Evolutionary conservation across 2,113 vertebrate species (phyloP), one percentile per base, ranked within the genome.

Genomic region (Archilochus colubris): DNA sequence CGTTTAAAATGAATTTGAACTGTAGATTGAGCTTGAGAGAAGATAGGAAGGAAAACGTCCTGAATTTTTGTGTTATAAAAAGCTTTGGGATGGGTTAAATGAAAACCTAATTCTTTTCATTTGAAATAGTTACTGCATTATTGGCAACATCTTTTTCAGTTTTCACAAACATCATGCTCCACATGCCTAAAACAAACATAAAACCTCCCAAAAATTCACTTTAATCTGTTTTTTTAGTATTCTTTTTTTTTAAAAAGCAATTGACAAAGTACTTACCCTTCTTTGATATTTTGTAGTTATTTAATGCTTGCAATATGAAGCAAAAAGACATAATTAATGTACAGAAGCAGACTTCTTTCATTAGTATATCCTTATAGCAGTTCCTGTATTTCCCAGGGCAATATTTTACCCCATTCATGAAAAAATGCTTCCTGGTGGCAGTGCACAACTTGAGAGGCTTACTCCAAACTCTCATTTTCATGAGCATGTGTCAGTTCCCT

Each of bases 361-460:
- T 93, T 93, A 94, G 59, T 46, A 40, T 62, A 93, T 89, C 78
- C 85, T 62, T 79, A 3, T 13, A 72, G 48, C 77, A 84, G 78
- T 89, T 79, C 81, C 74, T 73, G 21, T 40, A 22, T 91, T 91
- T 89, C 85, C 85, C 82, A 76, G 84, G 75, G 90, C 88, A 33
- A 5, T 82, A 36, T 85, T 87, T 85, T 87, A 64, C 44, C 58
- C 82, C 11, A 2, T 38, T 79, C 66, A 38, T 21, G 46, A 75
- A 0, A 82, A 86, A 91, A 28, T 82, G 86, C 64, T 95, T 94
- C 86, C 86, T 92, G 78, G 81, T 86, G 89, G 31, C 58, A 75
- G 28, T 72, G 66, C 74, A 48, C 78, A 55, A 67, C n/a, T 57
- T 30, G 21, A 33, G 53, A 68, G 38, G 30, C 31, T 18, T 8